A percentile compares a stretch with the other conserved stretches of the same genome.
These are phyloP conservation scores for Hemiprocne comata DNA, from an alignment of 2,113 vertebrate genomes.

Conservation along the genomic window DNA sequence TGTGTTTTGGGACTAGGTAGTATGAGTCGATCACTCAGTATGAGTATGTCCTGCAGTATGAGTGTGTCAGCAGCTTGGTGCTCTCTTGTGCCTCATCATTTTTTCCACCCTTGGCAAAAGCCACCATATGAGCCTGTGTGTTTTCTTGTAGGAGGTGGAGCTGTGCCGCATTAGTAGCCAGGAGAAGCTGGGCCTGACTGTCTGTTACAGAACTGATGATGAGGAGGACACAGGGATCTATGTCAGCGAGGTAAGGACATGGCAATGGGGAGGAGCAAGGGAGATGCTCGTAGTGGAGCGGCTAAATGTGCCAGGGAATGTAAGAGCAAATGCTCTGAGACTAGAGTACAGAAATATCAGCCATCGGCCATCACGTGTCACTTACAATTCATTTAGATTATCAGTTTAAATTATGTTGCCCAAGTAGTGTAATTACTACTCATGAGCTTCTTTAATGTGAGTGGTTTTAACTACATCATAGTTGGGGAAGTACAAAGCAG, in stretches of 20 bases:
- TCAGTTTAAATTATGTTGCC: conserved; percentile 52
- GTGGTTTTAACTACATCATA: conserved; percentile 13
- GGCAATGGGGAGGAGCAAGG: not conserved
- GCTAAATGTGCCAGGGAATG: not conserved
- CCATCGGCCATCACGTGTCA: conserved; percentile 30
- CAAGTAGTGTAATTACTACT: conserved; percentile 54
- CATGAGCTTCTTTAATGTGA: conserved; percentile 28
- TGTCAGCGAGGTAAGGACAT: conserved; percentile 88
- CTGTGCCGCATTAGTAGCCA: conserved; percentile 90
- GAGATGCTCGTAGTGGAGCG: not conserved
- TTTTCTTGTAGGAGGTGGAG: conserved; percentile 87
- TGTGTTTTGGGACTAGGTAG: not conserved
- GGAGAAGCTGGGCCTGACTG: conserved; percentile 94
- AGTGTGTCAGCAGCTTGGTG: not conserved
- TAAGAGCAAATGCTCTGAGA: not conserved
- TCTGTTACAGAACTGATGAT: conserved; percentile 96
- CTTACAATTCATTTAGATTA: conserved; percentile 38
- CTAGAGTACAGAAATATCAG: not conserved
- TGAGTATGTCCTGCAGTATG: not conserved
- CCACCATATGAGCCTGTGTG: not conserved
- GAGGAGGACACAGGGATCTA: conserved; percentile 95
- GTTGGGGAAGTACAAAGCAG: conserved; percentile 23
- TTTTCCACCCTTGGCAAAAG: not conserved
- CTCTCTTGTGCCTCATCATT: not conserved
- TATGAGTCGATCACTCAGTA: not conserved